These are phyloP conservation scores for Drosophila picticornis DNA, from an alignment of 2,888 invertebrate species.

Conservation along the genomic window DNA sequence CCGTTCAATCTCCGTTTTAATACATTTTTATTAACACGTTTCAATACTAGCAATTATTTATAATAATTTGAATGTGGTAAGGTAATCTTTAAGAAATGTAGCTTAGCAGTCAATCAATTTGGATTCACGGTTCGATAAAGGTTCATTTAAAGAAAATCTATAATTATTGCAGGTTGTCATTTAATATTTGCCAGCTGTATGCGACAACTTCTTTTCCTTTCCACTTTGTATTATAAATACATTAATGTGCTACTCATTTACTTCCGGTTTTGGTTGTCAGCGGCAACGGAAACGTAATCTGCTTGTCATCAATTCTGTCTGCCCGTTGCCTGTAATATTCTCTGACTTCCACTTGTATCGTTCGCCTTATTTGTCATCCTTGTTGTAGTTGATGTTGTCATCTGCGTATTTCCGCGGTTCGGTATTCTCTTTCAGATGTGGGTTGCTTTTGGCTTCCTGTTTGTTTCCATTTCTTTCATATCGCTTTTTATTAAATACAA, in stretches of 20 bases:
- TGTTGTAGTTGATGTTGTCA: constrained; percentile 52
- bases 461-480: constrained; percentile 49
- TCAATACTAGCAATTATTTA: constrained; percentile 18
- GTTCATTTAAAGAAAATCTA: not conserved
- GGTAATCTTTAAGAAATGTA: not conserved
- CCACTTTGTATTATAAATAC: constrained; percentile 59
- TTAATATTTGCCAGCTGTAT: constrained; percentile 1
- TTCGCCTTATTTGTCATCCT: constrained; percentile 30
- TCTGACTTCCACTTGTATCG: constrained; percentile 26
- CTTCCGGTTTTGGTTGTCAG: constrained; percentile 69
- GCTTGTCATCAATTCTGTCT: constrained; percentile 72
- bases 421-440: constrained; percentile 62
- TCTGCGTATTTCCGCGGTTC: constrained; percentile 72
- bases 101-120: not conserved
- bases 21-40: too few species aligned
- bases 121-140: not conserved
- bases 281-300: constrained; percentile 79
- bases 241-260: constrained; percentile 66
- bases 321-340: constrained; percentile 39
- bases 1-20: constrained; percentile 46
- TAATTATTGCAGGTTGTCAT: not conserved
- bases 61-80: not conserved
- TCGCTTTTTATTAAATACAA: constrained; percentile 36
- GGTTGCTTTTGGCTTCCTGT: constrained; percentile 74
- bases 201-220: not conserved